Evolutionary conservation across 1,140 invertebrate genomes (phyloP).

Genomic region (Tetranychus urticae): DNA sequence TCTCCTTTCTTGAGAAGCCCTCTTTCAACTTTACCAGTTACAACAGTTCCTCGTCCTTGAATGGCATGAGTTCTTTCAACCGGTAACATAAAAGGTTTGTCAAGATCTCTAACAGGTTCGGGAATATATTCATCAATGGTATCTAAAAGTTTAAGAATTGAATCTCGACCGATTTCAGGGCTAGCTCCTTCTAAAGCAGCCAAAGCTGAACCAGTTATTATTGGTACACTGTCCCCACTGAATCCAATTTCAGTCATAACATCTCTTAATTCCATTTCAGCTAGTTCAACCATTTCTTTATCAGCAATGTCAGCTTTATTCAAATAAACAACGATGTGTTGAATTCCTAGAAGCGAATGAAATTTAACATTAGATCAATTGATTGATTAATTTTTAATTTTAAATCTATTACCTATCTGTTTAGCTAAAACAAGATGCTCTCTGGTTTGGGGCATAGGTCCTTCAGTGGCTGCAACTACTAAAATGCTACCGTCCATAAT

Average conservation of each 20-base stretch:
- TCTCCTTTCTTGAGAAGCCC: slow-evolving; percentile 78
- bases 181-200: slow-evolving; percentile 34
- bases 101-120: slow-evolving; percentile 63
- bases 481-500: slow-evolving; percentile 98
- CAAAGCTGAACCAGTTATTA: slow-evolving; percentile 30
- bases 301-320: slow-evolving; percentile 50
- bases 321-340: slow-evolving; percentile 75
- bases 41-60: slow-evolving; percentile 75
- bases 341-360: slow-evolving; percentile 22
- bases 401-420: slow-evolving; percentile 25
- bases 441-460: slow-evolving; percentile 93
- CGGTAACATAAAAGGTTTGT: slow-evolving; percentile 82
- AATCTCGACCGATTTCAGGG: slow-evolving; percentile 51
- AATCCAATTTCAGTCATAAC: slow-evolving; percentile 28
- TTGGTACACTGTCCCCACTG: slow-evolving; percentile 27
- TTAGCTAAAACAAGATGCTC: slow-evolving; percentile 92
- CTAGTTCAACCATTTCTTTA: slow-evolving; percentile 31
- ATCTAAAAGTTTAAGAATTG: slow-evolving; percentile 60
- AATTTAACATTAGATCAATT: too few relatives aligned
- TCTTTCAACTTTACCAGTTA: slow-evolving; percentile 49
- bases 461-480: slow-evolving; percentile 95
- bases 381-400: neutral
- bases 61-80: slow-evolving; percentile 82
- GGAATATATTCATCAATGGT: slow-evolving; percentile 70
- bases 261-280: slow-evolving; percentile 27